phyloP scores from a whole-genome alignment of 2,888 invertebrate species.

The Mesorhabditis spiculigera region DNA sequence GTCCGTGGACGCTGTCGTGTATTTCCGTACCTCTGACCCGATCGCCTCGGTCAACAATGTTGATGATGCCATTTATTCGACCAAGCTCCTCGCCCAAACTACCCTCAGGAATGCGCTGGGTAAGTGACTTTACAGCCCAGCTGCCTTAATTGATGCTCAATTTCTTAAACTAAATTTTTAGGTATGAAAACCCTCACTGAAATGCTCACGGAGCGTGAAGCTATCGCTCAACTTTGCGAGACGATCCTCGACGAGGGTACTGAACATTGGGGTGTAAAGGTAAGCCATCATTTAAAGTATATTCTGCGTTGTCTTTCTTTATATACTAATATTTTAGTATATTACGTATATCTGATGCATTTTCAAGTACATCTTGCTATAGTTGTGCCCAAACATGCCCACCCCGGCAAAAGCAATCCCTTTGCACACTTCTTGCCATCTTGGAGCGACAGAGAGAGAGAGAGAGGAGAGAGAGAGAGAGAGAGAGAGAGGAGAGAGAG shows the following conservation, averaged over 20 bases:
- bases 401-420: not conserved
- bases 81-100: conserved; percentile 67
- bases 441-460: too few relatives aligned
- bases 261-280: conserved; percentile 59
- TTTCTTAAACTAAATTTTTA: conserved; percentile 16
- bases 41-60: conserved; percentile 59
- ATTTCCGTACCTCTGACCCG: conserved; percentile 56
- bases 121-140: conserved; percentile 7
- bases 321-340: not conserved
- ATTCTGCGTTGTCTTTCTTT: not conserved
- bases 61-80: conserved; percentile 68
- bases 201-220: conserved; percentile 88
- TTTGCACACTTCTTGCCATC: too few relatives aligned
- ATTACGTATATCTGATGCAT: not conserved
- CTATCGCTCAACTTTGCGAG: conserved; percentile 58
- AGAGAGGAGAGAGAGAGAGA: too few relatives aligned
- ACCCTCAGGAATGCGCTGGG: conserved; percentile 75
- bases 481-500: too few relatives aligned
- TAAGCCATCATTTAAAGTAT: conserved; percentile 8
- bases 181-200: conserved; percentile 93
- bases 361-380: not conserved
- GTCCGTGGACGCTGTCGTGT: conserved; percentile 53
- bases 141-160: not conserved
- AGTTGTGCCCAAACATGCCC: not conserved
- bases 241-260: conserved; percentile 59